These are phyloP conservation scores for Clepsis dumicolana DNA, from an alignment of 2,888 invertebrate genomes.

Conservation along the genomic window DNA sequence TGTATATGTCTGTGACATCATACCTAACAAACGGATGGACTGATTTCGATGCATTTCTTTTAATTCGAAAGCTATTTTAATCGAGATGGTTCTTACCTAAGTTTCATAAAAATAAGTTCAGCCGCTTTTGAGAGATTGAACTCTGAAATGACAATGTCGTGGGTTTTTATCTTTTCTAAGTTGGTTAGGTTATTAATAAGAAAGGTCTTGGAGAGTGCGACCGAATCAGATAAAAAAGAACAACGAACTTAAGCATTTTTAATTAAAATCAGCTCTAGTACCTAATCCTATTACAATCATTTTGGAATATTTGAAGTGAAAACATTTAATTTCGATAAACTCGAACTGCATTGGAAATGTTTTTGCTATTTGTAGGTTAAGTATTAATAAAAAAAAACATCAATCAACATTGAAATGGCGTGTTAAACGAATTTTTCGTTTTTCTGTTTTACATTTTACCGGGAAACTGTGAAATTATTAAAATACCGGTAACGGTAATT, in stretches of 20 bases:
- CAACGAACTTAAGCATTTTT: not conserved
- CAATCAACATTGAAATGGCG: not conserved
- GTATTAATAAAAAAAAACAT: not conserved
- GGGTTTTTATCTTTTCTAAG: too few species aligned
- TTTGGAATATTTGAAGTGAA: constrained; percentile 7
- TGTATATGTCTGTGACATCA: too few species aligned
- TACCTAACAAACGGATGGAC: too few species aligned
- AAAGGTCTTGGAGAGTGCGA: not conserved
- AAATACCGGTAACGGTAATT: too few species aligned
- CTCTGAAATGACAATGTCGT: too few species aligned
- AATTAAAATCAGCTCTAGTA: constrained; percentile 8
- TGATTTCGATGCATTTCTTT: too few species aligned
- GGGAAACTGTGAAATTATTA: not conserved
- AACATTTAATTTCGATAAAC: constrained; percentile 4
- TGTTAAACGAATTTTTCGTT: not conserved
- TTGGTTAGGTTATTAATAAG: not conserved
- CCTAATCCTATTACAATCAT: constrained; percentile 1
- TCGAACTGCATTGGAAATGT: not conserved
- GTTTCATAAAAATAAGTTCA: too few species aligned
- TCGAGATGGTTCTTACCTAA: too few species aligned
- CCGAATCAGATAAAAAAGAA: not conserved
- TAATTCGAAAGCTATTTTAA: too few species aligned
- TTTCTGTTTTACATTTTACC: not conserved
- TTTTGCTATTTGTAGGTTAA: not conserved
- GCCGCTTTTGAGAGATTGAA: too few species aligned